Base-by-base conservation (phyloP, 1,140 invertebrate species). In the Myzus persicae region DNA sequence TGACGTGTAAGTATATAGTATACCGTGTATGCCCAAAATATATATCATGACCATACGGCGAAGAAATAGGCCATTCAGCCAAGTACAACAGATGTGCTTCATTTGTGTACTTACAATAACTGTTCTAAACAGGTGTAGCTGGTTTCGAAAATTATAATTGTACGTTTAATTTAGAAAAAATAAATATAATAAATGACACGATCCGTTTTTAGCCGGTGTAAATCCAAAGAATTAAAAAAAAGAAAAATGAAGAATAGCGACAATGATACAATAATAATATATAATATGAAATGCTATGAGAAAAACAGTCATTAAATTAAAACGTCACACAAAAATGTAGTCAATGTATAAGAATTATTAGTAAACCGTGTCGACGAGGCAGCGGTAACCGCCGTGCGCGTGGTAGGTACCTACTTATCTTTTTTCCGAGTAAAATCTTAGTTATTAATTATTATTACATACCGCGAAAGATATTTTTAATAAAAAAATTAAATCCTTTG, bases 71-170 rank as follows among this genome's bases (percentile, higher is more conserved):
- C 59, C 59, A 31, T 67, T 67, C 59, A n/a, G 59, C 31, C n/a
- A 76, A 76, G 59, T 76, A n/a, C n/a, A 76, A n/a, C 59, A 76
- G 59, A 76, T 76, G 31, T 76, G 59, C n/a, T 67, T n/a, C 59
- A n/a, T n/a, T 67, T 67, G 59, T 67, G 31, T n/a, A 76, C 59
- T 76, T 36, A 76, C 59, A 76, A 76, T 76, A 76, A 76, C 59
- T 76, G 31, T 76, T 76, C 5, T n/a, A 6, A 76, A 76, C 59
- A 76, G 59, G 59, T n/a, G 59, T 76, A 76, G 59, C 59, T n/a
- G 59, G 31, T 76, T 76, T 76, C 11, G 1, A 76, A 76, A 76
- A n/a, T 76, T 76, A 76, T 76, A 76, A 76, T 76, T 76, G 31
- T 76, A 76, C 59, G 59, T 76, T 76, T 76, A 76, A 76, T 76